Conservation (phyloP, 2,888 invertebrate species). For the Tetheella fluctuosa region DNA sequence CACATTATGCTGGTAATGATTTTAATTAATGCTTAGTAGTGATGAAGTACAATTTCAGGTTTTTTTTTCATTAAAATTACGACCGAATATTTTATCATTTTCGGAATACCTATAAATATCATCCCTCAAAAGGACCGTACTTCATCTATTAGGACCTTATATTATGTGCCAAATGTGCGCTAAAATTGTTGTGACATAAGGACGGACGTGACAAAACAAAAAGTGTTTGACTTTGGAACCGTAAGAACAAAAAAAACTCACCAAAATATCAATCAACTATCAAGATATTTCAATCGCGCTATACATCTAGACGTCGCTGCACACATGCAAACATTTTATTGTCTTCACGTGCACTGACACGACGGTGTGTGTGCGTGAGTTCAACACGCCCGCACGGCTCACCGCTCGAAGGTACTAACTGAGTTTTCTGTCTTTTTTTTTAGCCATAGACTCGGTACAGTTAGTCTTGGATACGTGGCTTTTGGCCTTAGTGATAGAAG, state of each 20-base stretch:
- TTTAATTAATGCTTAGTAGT: too few relatives aligned
- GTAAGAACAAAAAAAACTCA: neutral
- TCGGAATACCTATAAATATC: too few relatives aligned
- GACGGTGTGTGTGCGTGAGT: constrained; percentile 54
- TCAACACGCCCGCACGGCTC: constrained; percentile 52
- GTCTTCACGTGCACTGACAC: constrained; percentile 35
- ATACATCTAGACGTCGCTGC: constrained; percentile 19
- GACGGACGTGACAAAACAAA: too few relatives aligned
- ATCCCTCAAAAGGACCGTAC: too few relatives aligned
- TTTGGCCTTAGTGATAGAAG: constrained; percentile 2
- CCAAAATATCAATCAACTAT: constrained; percentile 10
- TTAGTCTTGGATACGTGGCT: constrained; percentile 12
- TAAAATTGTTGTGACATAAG: too few relatives aligned
- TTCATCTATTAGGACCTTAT: too few relatives aligned
- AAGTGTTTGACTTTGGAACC: neutral
- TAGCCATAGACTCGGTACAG: constrained; percentile 16
- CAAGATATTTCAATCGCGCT: constrained; percentile 17
- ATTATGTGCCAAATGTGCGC: too few relatives aligned
- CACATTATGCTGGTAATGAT: too few relatives aligned
- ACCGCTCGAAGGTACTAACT: constrained; percentile 50
- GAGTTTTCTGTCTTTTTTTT: constrained; percentile 43
- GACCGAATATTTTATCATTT: too few relatives aligned
- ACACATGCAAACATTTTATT: constrained; percentile 37
- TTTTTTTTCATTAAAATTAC: too few relatives aligned
- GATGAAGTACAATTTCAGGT: too few relatives aligned